Evolutionary conservation across 2,888 invertebrate species (phyloP).

Genomic region (Ectemnius cavifrons): DNA sequence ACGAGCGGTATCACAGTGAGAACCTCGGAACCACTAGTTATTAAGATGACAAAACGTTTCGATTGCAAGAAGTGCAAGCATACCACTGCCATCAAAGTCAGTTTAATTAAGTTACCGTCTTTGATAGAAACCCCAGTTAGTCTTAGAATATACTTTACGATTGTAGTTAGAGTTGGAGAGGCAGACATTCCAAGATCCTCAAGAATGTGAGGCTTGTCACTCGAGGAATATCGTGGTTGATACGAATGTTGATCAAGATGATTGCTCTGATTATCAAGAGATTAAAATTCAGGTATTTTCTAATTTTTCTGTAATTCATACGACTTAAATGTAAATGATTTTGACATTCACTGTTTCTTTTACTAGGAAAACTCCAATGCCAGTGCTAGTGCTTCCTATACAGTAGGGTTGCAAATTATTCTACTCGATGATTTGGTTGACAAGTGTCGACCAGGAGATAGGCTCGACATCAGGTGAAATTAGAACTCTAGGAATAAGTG

Average conservation of each 20-base stretch:
- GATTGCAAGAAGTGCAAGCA: slow-evolving; percentile 88
- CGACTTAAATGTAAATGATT: neutral
- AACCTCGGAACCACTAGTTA: slow-evolving; percentile 86
- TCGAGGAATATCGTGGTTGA: slow-evolving; percentile 74
- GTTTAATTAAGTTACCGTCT: slow-evolving; percentile 28
- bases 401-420: slow-evolving; percentile 67
- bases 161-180: slow-evolving; percentile 73
- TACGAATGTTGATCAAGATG: slow-evolving; percentile 81
- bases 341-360: neutral
- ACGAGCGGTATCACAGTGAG: slow-evolving; percentile 87
- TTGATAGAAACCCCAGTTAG: neutral
- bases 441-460: slow-evolving; percentile 92
- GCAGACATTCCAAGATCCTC: slow-evolving; percentile 66
- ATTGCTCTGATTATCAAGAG: slow-evolving; percentile 91
- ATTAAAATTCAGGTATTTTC: slow-evolving; percentile 86
- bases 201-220: slow-evolving; percentile 70
- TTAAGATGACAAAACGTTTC: slow-evolving; percentile 87
- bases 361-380: slow-evolving; percentile 44
- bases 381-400: slow-evolving; percentile 31
- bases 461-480: slow-evolving; percentile 88
- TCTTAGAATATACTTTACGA: slow-evolving; percentile 13
- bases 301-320: slow-evolving; percentile 18
- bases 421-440: slow-evolving; percentile 89
- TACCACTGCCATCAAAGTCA: slow-evolving; percentile 82
- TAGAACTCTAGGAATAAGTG: neutral